These are phyloP conservation scores for Enteromius viviparus DNA, from an alignment of 2,797 vertebrate genomes.

Conservation along the genomic window DNA sequence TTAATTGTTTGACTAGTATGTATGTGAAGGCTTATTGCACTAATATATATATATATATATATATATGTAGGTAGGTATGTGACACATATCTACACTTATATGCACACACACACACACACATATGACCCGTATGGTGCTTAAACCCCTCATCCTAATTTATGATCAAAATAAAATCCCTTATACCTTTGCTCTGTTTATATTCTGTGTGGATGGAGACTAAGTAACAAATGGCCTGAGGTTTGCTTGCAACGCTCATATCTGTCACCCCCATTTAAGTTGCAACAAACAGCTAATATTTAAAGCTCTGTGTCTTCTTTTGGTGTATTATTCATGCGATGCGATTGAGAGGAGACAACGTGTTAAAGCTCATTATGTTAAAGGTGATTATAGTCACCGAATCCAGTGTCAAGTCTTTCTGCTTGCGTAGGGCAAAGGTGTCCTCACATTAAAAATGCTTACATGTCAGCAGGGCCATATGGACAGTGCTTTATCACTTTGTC, in stretches of 20 bases:
- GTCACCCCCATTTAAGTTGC: neutral
- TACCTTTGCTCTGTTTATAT: neutral
- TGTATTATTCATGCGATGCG: slow-evolving; percentile 24
- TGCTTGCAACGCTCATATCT: neutral
- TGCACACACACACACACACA: too few species aligned
- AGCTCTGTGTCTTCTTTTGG: slow-evolving; percentile 33
- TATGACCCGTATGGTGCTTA: neutral
- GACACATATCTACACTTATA: too few species aligned
- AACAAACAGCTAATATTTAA: slow-evolving; percentile 40
- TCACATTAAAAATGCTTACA: slow-evolving; percentile 59
- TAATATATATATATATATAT: too few species aligned
- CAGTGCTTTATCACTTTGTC: slow-evolving; percentile 60
- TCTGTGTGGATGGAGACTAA: neutral
- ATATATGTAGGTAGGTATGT: too few species aligned
- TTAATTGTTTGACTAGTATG: too few species aligned
- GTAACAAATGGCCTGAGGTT: neutral
- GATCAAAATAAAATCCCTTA: slow-evolving; percentile 1
- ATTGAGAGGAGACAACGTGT: slow-evolving; percentile 49
- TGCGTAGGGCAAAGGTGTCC: slow-evolving; percentile 56
- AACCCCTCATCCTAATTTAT: neutral
- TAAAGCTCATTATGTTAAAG: slow-evolving; percentile 55
- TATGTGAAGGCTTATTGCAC: too few species aligned
- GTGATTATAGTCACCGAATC: slow-evolving; percentile 58
- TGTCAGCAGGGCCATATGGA: slow-evolving; percentile 59
- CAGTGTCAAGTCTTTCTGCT: slow-evolving; percentile 56